A percentile compares a stretch with the other conserved stretches of the same genome.
These are phyloP conservation scores for Synergus laeviventris DNA, from an alignment of 2,888 invertebrate species.

Conservation along the genomic window DNA sequence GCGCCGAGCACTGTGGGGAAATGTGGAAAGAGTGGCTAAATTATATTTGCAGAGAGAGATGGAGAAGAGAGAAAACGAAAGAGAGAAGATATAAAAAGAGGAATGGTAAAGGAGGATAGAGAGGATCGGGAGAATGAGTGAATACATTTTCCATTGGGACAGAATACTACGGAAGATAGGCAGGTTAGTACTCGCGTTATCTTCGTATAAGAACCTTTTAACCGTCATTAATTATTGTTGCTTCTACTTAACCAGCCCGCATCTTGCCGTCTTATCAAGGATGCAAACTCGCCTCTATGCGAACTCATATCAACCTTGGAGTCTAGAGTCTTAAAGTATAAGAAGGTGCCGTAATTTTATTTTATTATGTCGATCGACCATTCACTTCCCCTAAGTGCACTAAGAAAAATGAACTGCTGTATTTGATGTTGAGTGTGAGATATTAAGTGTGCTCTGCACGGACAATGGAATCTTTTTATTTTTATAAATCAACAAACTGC, in stretches of 20 bases:
- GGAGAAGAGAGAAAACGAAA: conserved; percentile 43
- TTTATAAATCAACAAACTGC: neutral
- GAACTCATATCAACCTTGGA: neutral
- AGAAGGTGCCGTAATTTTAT: conserved; percentile 11
- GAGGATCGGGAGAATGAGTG: conserved; percentile 55
- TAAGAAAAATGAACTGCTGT: neutral
- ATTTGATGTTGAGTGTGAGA: neutral
- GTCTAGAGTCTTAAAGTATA: neutral
- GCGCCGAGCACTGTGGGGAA: conserved; percentile 47
- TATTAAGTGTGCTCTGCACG: neutral
- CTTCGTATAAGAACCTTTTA: conserved; percentile 59
- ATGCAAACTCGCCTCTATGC: conserved; percentile 48
- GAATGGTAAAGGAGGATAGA: conserved; percentile 43
- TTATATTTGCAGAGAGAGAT: conserved; percentile 56
- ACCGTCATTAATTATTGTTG: conserved; percentile 68
- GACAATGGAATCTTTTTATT: neutral
- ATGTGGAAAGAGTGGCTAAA: conserved; percentile 58
- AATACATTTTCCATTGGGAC: conserved; percentile 63
- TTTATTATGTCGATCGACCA: conserved; percentile 25
- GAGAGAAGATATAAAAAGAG: conserved; percentile 4
- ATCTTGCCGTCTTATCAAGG: conserved; percentile 59
- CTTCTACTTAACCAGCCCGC: conserved; percentile 57
- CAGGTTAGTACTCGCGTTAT: conserved; percentile 51
- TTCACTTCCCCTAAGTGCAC: conserved; percentile 24
- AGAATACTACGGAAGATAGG: conserved; percentile 59